phyloP scores from a whole-genome alignment of 2,888 invertebrate species.

The Sphaerophoria rueppellii region DNA sequence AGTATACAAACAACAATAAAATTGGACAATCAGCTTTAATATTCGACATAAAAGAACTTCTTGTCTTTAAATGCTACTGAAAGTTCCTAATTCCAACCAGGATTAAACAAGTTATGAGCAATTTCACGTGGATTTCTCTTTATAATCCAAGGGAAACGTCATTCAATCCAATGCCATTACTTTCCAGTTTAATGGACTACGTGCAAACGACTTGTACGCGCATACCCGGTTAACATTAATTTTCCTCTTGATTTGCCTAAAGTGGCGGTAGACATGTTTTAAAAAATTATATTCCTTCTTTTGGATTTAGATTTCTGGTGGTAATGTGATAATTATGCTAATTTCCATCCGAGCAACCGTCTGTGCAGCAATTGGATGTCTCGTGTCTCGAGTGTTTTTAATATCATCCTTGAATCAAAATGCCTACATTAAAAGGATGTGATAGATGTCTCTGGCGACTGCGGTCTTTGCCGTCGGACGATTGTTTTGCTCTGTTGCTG shows the following conservation, averaged over 20 bases:
- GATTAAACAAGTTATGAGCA: no score
- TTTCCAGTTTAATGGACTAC: slow-evolving; percentile 61
- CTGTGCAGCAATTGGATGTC: slow-evolving; percentile 42
- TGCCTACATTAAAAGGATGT: slow-evolving; percentile 20
- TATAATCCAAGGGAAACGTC: slow-evolving; percentile 33
- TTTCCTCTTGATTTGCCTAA: slow-evolving; percentile 56
- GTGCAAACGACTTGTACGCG: slow-evolving; percentile 72
- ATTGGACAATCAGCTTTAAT: no score
- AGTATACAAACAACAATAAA: no score
- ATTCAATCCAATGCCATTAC: slow-evolving; percentile 31
- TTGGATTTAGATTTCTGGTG: slow-evolving; percentile 75
- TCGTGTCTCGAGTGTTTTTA: slow-evolving; percentile 72
- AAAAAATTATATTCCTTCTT: slow-evolving; percentile 60
- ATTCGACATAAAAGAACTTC: no score
- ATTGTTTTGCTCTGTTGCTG: not conserved
- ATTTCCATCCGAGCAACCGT: slow-evolving; percentile 71
- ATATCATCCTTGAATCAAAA: slow-evolving; percentile 47
- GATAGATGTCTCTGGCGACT: not conserved
- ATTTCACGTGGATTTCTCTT: slow-evolving; percentile 27
- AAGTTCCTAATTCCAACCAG: no score
- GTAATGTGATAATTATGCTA: slow-evolving; percentile 79
- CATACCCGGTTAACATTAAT: slow-evolving; percentile 62
- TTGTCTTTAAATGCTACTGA: no score
- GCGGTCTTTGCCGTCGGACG: not conserved
- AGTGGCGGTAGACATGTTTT: slow-evolving; percentile 58